phyloP scores from a whole-genome alignment of 2,888 invertebrate species.

The Phaonia tiefii region DNA sequence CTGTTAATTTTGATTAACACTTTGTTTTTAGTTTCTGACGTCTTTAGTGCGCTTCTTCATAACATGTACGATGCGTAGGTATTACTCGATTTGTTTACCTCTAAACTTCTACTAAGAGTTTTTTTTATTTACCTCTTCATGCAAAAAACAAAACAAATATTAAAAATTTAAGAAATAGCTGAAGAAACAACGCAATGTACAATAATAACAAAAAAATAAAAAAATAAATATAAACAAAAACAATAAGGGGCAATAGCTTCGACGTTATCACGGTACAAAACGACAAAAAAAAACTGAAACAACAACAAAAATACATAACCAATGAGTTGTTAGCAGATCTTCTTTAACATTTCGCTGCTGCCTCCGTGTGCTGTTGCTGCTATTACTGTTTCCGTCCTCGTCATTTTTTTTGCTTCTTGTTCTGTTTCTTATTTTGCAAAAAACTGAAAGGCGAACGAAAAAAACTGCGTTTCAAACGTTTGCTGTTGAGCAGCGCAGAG shows the following conservation, averaged over 20 bases:
- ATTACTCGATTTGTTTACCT: slow-evolving; percentile 16
- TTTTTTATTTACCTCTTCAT: slow-evolving; percentile 16
- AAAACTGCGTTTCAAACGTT: slow-evolving; percentile 31
- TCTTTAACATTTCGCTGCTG: background rate
- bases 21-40: background rate
- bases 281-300: background rate
- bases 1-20: no score
- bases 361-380: background rate
- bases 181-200: slow-evolving; percentile 7
- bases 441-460: slow-evolving; percentile 8
- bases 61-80: no score
- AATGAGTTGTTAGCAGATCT: slow-evolving; percentile 27
- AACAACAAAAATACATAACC: slow-evolving; percentile 6
- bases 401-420: background rate
- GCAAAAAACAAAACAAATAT: slow-evolving; percentile 14
- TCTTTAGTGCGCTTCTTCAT: slow-evolving; percentile 12
- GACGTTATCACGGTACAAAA: slow-evolving; percentile 29
- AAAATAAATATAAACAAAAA: no score
- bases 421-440: slow-evolving; percentile 6
- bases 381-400: no score
- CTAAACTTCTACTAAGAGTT: slow-evolving; percentile 37
- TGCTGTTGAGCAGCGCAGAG: background rate
- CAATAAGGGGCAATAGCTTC: slow-evolving; percentile 30
- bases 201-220: slow-evolving; percentile 41
- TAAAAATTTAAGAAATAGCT: slow-evolving; percentile 22